Percentiles rank a stretch among this genome's conserved stretches.
Conservation (phyloP, 1,140 invertebrate species). For the Rhagoletis pomonella region DNA sequence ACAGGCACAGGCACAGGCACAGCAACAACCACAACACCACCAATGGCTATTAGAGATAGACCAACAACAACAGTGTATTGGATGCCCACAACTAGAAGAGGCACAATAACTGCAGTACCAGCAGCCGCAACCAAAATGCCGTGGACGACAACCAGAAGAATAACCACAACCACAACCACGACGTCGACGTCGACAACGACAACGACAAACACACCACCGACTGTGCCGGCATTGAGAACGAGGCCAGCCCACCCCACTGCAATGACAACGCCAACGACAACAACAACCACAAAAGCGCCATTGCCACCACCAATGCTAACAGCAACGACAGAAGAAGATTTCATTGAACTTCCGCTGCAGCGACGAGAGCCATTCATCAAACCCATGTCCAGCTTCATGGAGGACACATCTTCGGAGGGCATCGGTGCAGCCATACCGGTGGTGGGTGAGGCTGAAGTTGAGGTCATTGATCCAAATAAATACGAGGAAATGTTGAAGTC, state of each 20-base stretch:
- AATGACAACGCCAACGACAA: conserved; percentile 50
- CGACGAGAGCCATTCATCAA: conserved; percentile 66
- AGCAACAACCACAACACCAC: not conserved
- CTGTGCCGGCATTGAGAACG: conserved; percentile 1
- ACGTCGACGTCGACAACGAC: not conserved
- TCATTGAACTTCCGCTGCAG: conserved; percentile 59
- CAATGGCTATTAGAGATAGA: conserved; percentile 32
- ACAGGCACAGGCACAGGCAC: not conserved
- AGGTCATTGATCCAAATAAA: conserved; percentile 71
- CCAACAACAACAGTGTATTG: conserved; percentile 29
- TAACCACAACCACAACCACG: not conserved
- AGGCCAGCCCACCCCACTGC: conserved; percentile 39
- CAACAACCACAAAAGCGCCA: conserved; percentile 17
- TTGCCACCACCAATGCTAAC: not conserved
- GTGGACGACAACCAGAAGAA: not conserved
- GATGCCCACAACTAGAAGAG: conserved; percentile 43
- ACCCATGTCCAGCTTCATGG: conserved; percentile 69
- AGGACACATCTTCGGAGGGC: conserved; percentile 62
- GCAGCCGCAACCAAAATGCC: conserved; percentile 32
- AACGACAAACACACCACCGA: conserved; percentile 53
- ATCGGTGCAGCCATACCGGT: conserved; percentile 68
- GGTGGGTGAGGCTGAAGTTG: conserved; percentile 71
- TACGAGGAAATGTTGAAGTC: conserved; percentile 72
- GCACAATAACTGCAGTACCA: conserved; percentile 56
- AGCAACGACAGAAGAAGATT: conserved; percentile 54